Percentiles rank a stretch among this genome's conserved stretches.
phyloP scores from a whole-genome alignment of 2,113 vertebrate species.

The Ailuropoda melanoleuca region DNA sequence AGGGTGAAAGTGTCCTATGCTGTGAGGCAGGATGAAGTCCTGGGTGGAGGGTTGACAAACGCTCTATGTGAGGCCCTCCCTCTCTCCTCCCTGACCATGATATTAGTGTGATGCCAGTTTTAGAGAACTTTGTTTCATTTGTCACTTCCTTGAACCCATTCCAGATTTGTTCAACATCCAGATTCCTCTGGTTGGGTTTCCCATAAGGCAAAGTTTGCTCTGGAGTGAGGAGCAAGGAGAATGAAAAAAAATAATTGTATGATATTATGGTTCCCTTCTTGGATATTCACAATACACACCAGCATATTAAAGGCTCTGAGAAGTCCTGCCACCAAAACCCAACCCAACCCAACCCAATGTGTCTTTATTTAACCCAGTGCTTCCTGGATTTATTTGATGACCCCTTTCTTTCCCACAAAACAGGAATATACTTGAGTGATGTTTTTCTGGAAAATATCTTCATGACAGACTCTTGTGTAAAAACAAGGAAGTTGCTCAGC shows the following conservation, averaged over 20 bases:
- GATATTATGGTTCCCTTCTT: background rate
- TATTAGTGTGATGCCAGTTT: background rate
- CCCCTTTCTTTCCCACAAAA: background rate
- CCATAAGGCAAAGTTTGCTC: background rate
- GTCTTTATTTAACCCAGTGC: background rate
- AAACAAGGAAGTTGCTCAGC: background rate
- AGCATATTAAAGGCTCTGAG: background rate
- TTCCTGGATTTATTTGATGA: background rate
- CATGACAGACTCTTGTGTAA: background rate
- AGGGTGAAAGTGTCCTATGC: rapidly evolving
- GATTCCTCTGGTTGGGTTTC: background rate
- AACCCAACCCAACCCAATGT: background rate
- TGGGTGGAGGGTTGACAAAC: background rate
- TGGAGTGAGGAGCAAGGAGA: background rate
- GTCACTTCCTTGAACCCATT: background rate
- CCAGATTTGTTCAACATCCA: background rate
- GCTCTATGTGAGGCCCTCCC: rapidly evolving
- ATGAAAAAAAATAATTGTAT: background rate
- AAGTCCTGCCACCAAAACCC: background rate
- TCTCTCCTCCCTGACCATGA: background rate
- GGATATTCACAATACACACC: background rate
- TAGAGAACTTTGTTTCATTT: background rate
- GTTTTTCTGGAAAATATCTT: background rate
- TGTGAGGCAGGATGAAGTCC: background rate
- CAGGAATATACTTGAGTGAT: background rate